These are phyloP conservation scores for Heterodera schachtii DNA, from an alignment of 1,140 invertebrate genomes.

Conservation along the genomic window DNA sequence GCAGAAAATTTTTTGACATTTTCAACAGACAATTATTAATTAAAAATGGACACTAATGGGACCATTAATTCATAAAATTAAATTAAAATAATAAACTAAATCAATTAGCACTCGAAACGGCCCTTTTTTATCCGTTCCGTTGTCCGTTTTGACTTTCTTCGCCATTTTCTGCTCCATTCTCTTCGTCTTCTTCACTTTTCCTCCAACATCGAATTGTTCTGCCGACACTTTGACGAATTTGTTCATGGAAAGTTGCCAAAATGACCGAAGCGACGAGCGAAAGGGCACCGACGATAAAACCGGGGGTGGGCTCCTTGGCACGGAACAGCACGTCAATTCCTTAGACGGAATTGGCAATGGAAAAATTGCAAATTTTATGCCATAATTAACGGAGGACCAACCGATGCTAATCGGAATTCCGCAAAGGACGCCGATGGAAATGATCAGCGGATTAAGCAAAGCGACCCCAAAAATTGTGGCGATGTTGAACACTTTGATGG, in stretches of 20 bases:
- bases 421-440: conserved; percentile 60
- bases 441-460: conserved; percentile 52
- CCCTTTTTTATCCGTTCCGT: no score
- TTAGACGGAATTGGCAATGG: conserved; percentile 16
- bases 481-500: conserved; percentile 54
- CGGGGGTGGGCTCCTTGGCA: conserved; percentile 33
- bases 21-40: background rate
- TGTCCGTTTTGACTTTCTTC: background rate
- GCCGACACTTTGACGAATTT: background rate
- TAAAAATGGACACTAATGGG: no score
- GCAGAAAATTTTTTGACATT: background rate
- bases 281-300: conserved; percentile 50
- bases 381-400: conserved; percentile 15
- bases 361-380: background rate
- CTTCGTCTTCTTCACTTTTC: background rate
- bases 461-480: conserved; percentile 60
- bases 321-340: conserved; percentile 57
- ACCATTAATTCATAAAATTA: no score
- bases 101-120: no score
- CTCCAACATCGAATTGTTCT: background rate
- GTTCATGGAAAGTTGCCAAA: conserved; percentile 44
- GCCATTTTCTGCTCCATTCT: background rate
- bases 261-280: conserved; percentile 55
- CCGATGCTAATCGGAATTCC: conserved; percentile 60
- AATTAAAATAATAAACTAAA: no score